These are phyloP conservation scores for Eidolon helvum DNA, from an alignment of 2,113 vertebrate genomes.

Conservation along the genomic window DNA sequence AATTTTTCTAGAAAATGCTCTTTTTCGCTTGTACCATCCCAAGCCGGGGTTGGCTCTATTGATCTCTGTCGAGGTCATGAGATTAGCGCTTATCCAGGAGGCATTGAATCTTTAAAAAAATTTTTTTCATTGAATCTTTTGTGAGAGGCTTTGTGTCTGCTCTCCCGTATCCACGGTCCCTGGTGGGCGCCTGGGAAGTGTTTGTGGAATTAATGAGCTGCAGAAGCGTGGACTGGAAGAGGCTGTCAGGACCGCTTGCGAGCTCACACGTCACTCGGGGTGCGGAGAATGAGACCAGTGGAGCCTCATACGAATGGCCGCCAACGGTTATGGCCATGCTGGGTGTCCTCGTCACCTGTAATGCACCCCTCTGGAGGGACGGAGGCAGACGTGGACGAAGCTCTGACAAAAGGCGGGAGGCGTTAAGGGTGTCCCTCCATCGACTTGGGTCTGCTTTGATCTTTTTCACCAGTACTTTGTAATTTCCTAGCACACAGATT, in stretches of 20 bases:
- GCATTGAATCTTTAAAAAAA: neutral
- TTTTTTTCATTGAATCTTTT: neutral
- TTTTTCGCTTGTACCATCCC: constrained; percentile 17
- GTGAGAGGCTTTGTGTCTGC: neutral
- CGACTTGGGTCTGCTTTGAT: neutral
- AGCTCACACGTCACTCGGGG: neutral
- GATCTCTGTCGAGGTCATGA: neutral
- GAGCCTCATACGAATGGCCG: neutral
- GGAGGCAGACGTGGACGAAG: neutral
- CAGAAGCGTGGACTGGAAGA: neutral
- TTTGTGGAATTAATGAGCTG: neutral
- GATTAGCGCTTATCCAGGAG: neutral
- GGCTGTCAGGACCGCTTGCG: neutral
- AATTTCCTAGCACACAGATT: neutral
- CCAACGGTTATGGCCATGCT: neutral
- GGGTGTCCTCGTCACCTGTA: neutral
- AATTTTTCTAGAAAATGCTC: neutral
- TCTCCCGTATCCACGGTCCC: neutral
- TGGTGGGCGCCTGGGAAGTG: neutral
- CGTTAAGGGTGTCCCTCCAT: neutral
- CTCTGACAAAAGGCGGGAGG: neutral
- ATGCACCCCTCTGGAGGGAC: neutral
- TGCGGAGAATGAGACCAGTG: neutral
- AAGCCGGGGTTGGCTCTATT: neutral
- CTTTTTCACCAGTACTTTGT: neutral